Base-by-base conservation (phyloP, 2,888 invertebrate genomes). In the Syrphus vitripennis region DNA sequence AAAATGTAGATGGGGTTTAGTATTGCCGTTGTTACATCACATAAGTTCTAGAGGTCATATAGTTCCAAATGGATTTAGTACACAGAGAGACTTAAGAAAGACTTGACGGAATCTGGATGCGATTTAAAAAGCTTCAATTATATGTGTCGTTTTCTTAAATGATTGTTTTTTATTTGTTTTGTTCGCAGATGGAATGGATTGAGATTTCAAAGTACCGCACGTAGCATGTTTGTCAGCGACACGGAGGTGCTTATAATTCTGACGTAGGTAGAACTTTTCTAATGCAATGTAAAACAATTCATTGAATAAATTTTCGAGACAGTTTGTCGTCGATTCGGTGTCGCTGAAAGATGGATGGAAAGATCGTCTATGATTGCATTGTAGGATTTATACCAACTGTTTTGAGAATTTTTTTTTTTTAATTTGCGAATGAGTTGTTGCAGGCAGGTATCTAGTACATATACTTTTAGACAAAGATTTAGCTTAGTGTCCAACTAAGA, bases 121-220 rank as follows among this genome's bases (percentile, higher is more conserved):
- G 34, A 70, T 65, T 71, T 75, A 75, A 71, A 79, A 70, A 75
- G 50, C 75, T 80, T 75, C 80, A 83, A 80, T 83, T 83, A 80
- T 83, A 80, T 75, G 80, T 65, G 75, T 34, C 53, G 75, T 75
- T n/a, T n/a, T n/a, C n/a, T n/a, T n/a, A 40, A 42, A 70, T 75
- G 42, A 50, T 59, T 59, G 19, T 57, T 57, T 61, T 55, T 74
- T 69, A 31, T 75, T n/a, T n/a, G n/a, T n/a, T n/a, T n/a, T n/a
- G n/a, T n/a, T n/a, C n/a, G 0, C 74, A 83, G 74, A 79, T 79
- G 48, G 14, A 69, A 74, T 71, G 65, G 55, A 76, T 78, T 78
- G 55, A 34, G 55, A 74, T 83, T 71, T 50, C 31, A 61, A 48
- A 40, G 24, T 14, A 19, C 37, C 21, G 26, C 37, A n/a, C 16